Evolutionary conservation across 1,140 invertebrate species (phyloP), one percentile per base, ranked within the genome.

Genomic region (Mactra quadrangularis): DNA sequence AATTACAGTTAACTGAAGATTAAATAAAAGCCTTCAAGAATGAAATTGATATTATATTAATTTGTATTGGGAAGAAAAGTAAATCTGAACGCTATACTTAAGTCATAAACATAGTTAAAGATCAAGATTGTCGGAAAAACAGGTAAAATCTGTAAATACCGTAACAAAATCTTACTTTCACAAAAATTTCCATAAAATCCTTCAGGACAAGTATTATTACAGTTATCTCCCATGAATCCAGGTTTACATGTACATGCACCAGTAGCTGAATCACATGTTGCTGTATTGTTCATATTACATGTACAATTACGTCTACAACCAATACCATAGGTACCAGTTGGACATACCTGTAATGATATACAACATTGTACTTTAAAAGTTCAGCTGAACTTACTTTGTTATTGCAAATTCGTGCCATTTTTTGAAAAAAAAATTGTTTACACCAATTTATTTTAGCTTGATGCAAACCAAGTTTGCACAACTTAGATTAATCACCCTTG

Each of bases 211-310:
- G 95, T 82, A n/a, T 86, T 47, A 31, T 90, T 75, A 91, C 98
- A 99, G 78, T 95, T 94, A 1, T 92, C 90, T 9, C 97, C 97
- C 85, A 95, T 95, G 96, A 96, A 97, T 59, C 98, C 98, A 52
- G 96, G 94, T 25, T 95, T 94, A 93, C 98, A 99, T 78, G 95
- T 94, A 92, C 98, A 99, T 82, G 93, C 93, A 41, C 97, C 97
- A 27, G 94, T 95, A 13, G 94, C 93, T 25, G 96, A 95, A 91
- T 98, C 95, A 93, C 98, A 99, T 11, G 70, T 72, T 6, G 90
- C 88, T 33, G 88, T 89, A 55, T 93, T 92, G 33, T 87, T 81
- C 83, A 93, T 94, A 50, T 92, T 86, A 89, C 94, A 95, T 29
- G 90, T 79, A 59, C 93, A 91, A 64, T 85, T 84, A 68, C 90